phyloP scores from a whole-genome alignment of 2,113 vertebrate genomes.

The Symphodus melops region DNA sequence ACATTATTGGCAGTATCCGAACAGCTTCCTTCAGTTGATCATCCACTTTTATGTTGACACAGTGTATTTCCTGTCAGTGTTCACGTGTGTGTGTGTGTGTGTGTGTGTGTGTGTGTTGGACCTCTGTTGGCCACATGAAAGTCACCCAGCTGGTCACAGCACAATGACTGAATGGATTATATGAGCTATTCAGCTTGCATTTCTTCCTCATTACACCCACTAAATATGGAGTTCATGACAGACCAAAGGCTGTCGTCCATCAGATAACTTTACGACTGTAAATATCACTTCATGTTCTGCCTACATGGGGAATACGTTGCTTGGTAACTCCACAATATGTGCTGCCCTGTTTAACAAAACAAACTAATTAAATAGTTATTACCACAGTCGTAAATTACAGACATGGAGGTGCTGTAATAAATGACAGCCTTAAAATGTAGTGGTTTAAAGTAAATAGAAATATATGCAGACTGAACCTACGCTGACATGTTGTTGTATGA shows the following conservation, averaged over 20 bases:
- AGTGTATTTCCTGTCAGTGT: conserved; percentile 21
- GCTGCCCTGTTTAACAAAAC: conserved; percentile 18
- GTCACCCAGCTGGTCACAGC: conserved; percentile 3
- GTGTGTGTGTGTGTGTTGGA: not conserved
- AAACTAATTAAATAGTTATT: conserved; percentile 29
- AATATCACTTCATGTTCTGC: conserved; percentile 20
- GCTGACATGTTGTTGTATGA: not conserved
- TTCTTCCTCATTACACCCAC: conserved; percentile 40
- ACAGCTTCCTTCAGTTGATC: conserved; percentile 6
- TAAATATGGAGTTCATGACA: conserved; percentile 55
- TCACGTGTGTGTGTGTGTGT: too few relatives aligned
- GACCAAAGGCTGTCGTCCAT: conserved; percentile 19
- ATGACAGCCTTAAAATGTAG: not conserved
- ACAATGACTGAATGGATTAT: conserved; percentile 27
- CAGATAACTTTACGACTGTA: conserved; percentile 21
- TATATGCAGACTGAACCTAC: not conserved
- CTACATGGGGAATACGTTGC: not conserved
- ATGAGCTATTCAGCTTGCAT: conserved; percentile 40
- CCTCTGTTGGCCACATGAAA: conserved; percentile 27
- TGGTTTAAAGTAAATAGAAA: not conserved
- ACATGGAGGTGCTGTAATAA: conserved; percentile 2
- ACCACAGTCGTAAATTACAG: conserved; percentile 4
- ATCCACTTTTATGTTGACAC: conserved; percentile 11
- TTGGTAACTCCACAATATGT: conserved; percentile 14
- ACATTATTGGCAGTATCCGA: not conserved